Conservation (phyloP, 2,888 invertebrate species). For the Monopis laevigella region DNA sequence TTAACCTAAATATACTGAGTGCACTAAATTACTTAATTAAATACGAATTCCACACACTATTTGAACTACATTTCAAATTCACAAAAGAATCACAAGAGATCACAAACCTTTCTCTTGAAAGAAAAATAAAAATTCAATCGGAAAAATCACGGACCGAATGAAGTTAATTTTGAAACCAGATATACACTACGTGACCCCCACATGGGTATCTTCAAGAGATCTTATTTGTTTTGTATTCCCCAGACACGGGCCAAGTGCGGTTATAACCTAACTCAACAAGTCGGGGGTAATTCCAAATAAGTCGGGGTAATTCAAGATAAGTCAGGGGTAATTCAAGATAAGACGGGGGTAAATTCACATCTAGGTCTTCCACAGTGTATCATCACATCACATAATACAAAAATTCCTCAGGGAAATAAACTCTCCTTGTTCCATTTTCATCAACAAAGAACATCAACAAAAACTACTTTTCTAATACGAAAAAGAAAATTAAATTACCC, state of each 20-base stretch:
- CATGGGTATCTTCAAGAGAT: constrained; percentile 5
- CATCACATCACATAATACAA: constrained; percentile 6
- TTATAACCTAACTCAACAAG: constrained; percentile 10
- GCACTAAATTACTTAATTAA: too few species aligned
- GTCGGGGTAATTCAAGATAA: constrained; percentile 5
- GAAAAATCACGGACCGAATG: too few species aligned
- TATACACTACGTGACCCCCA: constrained; percentile 3
- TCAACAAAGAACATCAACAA: constrained; percentile 9
- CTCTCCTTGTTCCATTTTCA: constrained; percentile 9
- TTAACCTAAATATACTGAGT: too few species aligned
- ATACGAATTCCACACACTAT: too few species aligned
- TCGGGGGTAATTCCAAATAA: constrained; percentile 4
- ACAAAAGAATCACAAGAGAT: too few species aligned
- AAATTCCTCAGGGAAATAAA: constrained; percentile 13
- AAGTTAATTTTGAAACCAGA: constrained; percentile 6
- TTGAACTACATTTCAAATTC: too few species aligned
- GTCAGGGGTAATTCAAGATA: too few species aligned
- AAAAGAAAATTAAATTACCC: constrained; percentile 3
- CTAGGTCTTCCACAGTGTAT: constrained; percentile 4
- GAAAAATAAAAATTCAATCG: too few species aligned
- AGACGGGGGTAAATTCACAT: neutral
- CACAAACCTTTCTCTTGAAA: too few species aligned
- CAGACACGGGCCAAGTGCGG: constrained; percentile 1
- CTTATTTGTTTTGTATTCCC: constrained; percentile 9
- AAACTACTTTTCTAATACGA: constrained; percentile 16